A percentile compares a stretch with the other conserved stretches of the same genome.
Evolutionary conservation across 2,797 vertebrate species (phyloP).

Genomic region (Pseudomugil tenellus): DNA sequence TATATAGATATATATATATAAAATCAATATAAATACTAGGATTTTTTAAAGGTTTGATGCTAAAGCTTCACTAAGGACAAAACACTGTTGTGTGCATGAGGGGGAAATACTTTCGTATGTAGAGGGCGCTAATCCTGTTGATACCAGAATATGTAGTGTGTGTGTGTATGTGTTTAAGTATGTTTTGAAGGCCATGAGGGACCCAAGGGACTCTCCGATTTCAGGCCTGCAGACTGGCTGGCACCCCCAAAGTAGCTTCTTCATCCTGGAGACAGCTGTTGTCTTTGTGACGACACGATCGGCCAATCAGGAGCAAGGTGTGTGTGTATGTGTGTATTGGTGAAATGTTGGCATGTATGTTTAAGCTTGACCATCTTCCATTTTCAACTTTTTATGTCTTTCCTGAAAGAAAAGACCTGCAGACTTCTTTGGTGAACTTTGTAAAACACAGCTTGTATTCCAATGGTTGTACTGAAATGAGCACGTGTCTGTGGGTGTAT

Average conservation of each 20-base stretch:
- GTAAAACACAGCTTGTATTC: constrained; percentile 1
- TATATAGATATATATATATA: too few relatives aligned
- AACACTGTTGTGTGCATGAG: constrained; percentile 9
- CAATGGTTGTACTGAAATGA: not conserved
- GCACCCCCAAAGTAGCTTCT: constrained; percentile 89
- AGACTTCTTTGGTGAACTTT: not conserved
- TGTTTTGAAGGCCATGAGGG: constrained; percentile 68
- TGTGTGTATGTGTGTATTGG: constrained; percentile 8
- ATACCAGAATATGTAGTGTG: constrained; percentile 15
- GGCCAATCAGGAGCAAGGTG: constrained; percentile 74
- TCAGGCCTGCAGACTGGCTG: constrained; percentile 92
- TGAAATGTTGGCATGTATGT: constrained; percentile 14
- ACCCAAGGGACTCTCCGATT: constrained; percentile 83
- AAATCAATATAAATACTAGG: not conserved
- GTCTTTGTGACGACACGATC: constrained; percentile 81
- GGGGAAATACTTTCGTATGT: constrained; percentile 39
- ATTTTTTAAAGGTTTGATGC: not conserved
- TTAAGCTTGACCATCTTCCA: constrained; percentile 37
- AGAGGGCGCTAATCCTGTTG: constrained; percentile 74
- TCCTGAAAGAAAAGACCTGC: constrained; percentile 21
- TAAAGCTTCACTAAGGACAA: constrained; percentile 25
- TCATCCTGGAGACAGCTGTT: constrained; percentile 91
- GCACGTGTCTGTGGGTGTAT: constrained; percentile 10
- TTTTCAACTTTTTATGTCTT: constrained; percentile 27
- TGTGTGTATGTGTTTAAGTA: constrained; percentile 50